phyloP scores from a whole-genome alignment of 2,797 vertebrate species.

The Chloroceryle inda region DNA sequence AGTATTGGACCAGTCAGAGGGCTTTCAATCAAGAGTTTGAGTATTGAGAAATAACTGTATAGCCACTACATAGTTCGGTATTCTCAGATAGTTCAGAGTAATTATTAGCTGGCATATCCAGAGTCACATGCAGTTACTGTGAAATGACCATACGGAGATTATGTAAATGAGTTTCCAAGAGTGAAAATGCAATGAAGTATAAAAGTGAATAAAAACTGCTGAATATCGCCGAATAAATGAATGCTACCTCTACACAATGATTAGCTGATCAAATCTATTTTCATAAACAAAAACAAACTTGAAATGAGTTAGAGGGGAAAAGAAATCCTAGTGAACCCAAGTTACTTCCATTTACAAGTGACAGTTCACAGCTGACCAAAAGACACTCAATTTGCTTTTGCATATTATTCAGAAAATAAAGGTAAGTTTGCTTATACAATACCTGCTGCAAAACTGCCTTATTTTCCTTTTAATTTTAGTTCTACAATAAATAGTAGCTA shows the following conservation, averaged over 20 bases:
- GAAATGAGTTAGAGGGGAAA: not conserved
- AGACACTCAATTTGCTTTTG: not conserved
- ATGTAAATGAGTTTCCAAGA: conserved; percentile 67
- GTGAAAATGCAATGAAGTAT: conserved; percentile 54
- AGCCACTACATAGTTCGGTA: not conserved
- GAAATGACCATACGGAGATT: conserved; percentile 72
- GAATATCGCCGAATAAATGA: not conserved
- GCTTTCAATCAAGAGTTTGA: conserved; percentile 17
- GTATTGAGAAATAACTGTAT: conserved; percentile 35
- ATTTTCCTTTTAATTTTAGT: not conserved
- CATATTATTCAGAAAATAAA: not conserved
- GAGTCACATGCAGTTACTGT: conserved; percentile 53
- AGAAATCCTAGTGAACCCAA: not conserved
- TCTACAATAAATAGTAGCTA: not conserved
- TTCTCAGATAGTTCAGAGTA: conserved; percentile 29
- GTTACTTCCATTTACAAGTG: not conserved
- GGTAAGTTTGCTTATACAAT: not conserved
- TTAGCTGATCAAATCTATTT: conserved; percentile 29
- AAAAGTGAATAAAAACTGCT: conserved; percentile 39
- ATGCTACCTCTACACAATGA: not conserved
- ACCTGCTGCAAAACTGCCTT: not conserved
- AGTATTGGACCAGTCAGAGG: not conserved
- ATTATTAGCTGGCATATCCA: conserved; percentile 57
- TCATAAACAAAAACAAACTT: conserved; percentile 25
- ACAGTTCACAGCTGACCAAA: conserved; percentile 3